Conservation (phyloP, 2,113 vertebrate genomes). For the Hucho hucho region DNA sequence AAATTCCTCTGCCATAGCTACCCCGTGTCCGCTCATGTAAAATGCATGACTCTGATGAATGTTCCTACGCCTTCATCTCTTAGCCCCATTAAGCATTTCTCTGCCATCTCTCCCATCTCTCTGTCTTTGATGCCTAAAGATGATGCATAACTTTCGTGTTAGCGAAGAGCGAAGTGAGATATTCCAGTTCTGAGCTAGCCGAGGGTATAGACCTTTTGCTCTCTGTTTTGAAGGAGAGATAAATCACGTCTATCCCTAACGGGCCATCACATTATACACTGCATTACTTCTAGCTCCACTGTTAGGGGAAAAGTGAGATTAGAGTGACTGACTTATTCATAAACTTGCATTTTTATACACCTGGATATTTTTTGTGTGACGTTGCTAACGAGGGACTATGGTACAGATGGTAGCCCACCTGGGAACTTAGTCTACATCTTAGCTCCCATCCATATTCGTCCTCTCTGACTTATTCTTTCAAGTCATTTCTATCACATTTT, state of each 20-base stretch:
- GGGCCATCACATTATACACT: constrained; percentile 21
- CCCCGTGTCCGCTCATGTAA: constrained; percentile 40
- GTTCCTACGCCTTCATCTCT: background rate
- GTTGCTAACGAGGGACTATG: background rate
- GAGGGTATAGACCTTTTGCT: background rate
- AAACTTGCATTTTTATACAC: background rate
- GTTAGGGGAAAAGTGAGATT: constrained; percentile 33
- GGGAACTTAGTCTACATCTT: no score
- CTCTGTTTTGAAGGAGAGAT: constrained; percentile 32
- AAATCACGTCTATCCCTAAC: constrained; percentile 42
- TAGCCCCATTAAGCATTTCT: background rate
- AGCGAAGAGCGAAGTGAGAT: constrained; percentile 22
- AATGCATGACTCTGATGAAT: constrained; percentile 54
- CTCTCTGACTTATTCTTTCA: no score
- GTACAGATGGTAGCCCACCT: no score
- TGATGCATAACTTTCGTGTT: constrained; percentile 18
- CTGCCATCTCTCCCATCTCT: background rate
- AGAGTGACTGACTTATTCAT: constrained; percentile 9
- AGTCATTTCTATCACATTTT: no score
- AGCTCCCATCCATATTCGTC: no score
- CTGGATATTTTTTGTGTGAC: background rate
- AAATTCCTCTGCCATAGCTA: constrained; percentile 28
- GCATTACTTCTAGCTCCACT: constrained; percentile 28
- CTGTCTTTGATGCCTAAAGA: constrained; percentile 13
- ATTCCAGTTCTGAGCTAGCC: background rate